Base-by-base conservation (phyloP, 1,140 invertebrate species). In the Drosophila athabasca region DNA sequence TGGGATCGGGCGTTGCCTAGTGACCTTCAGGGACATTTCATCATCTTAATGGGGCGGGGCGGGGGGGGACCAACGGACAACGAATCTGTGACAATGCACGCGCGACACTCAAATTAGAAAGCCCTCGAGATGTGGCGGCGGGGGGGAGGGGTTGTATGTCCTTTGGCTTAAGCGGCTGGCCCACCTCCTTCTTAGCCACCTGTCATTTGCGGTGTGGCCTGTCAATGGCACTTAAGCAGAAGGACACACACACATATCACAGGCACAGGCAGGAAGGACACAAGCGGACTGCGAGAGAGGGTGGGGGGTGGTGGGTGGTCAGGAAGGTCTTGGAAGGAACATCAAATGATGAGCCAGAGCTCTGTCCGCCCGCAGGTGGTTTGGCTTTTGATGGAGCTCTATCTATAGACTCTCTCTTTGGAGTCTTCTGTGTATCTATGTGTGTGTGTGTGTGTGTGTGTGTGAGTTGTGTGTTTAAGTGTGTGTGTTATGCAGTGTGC, bases 21-120 rank as follows among this genome's bases (percentile, higher is more conserved):
- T 66, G 57, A 68, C 77, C 77, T 62, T 79, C 53, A 13, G 69
- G 82, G 81, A 62, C 82, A 82, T 87, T 85, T 85, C 82, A 87
- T 85, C 82, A 85, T 85, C 82, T 60, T 81, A 82, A 82, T 81
- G 39, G 22, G 17, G 35, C 43, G 6, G 19, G 19, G 31, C 8
- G 0, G 31, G 3, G 2, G 7, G 8, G 3, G 8, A 3, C 8
- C 3, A 39, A 19, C 26, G 2, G 26, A 7, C 19, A 52, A 26
- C 55, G 68, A 76, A 76, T 76, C 72, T 68, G 64, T 55, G 72
- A 61, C 67, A 71, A 61, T 71, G 70, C 52, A 71, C 43, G 24
- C 69, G 26, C 65, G 31, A 66, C 69, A 70, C 72, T 81, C 67
- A 50, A 80, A 76, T 70, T 79, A 76, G 62, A 51, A 51, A 60